A percentile compares a stretch with the other conserved stretches of the same genome.
phyloP scores from a whole-genome alignment of 92 coral and sea anemone species.

The Bergia sp. region DNA sequence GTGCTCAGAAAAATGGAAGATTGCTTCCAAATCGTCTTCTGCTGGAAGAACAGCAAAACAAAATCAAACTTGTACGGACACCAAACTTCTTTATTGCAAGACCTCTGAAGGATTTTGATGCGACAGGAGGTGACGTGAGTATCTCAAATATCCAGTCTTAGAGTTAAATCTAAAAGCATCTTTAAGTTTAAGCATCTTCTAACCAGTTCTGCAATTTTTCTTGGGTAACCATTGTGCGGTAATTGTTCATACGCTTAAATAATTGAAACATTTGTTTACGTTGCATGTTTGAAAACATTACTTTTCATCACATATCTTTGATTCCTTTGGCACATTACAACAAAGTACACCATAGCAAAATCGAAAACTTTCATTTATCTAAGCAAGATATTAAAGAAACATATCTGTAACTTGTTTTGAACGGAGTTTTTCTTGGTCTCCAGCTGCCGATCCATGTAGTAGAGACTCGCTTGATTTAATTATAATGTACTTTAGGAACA shows the following conservation, averaged over 20 bases:
- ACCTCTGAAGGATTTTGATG: slow-evolving; percentile 43
- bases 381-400: not conserved
- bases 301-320: not conserved
- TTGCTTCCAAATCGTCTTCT: not conserved
- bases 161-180: not conserved
- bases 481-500: not conserved
- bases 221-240: not conserved
- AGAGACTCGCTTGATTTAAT: not conserved
- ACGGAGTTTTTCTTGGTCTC: not conserved
- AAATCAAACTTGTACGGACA: slow-evolving; percentile 22
- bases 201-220: not conserved
- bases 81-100: slow-evolving; percentile 38
- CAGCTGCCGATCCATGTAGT: not conserved
- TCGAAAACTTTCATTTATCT: not conserved
- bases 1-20: not conserved
- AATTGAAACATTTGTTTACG: not conserved
- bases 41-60: slow-evolving; percentile 20
- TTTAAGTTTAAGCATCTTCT: not conserved
- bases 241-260: not conserved
- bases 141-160: not conserved
- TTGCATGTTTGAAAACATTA: slow-evolving; percentile 2
- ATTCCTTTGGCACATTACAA: not conserved
- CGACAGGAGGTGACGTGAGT: slow-evolving; percentile 36
- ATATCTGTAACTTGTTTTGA: not conserved
- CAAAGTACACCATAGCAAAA: not conserved